These are phyloP conservation scores for Branchellion lobata DNA, from an alignment of 2,888 invertebrate genomes.

Conservation along the genomic window DNA sequence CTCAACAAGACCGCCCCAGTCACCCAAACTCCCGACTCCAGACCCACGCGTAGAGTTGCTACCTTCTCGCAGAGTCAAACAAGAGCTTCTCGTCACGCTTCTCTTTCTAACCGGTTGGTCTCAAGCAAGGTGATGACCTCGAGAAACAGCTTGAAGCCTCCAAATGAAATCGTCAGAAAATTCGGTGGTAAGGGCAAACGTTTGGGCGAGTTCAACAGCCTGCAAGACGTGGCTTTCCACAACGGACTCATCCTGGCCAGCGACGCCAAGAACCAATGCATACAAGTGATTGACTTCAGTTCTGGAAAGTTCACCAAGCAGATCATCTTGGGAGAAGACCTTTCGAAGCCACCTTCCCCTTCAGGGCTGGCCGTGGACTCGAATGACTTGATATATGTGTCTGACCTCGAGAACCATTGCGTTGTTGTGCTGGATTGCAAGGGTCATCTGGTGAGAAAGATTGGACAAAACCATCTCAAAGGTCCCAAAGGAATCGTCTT, in stretches of 20 bases:
- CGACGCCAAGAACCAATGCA: conserved; percentile 23
- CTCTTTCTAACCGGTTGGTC: not conserved
- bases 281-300: conserved; percentile 4
- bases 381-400: conserved; percentile 7
- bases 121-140: not conserved
- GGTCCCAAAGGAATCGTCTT: conserved; percentile 31
- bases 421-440: conserved; percentile 26
- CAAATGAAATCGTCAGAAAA: not conserved
- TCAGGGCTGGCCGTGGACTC: conserved; percentile 3
- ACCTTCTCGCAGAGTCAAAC: not conserved
- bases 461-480: conserved; percentile 4
- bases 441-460: conserved; percentile 5
- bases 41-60: not conserved
- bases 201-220: conserved; percentile 24
- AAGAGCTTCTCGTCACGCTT: not conserved
- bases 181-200: conserved; percentile 19
- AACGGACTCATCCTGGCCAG: conserved; percentile 5
- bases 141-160: not conserved
- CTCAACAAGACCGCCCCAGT: not conserved
- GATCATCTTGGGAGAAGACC: not conserved
- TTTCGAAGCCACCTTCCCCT: not conserved
- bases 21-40: not conserved
- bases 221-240: conserved; percentile 25
- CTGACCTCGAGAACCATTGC: conserved; percentile 31
- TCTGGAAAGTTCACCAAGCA: conserved; percentile 7